Evolutionary conservation across 2,888 invertebrate genomes (phyloP), one percentile per base, ranked within the genome.

Genomic region (Eucriotettix oculatus): DNA sequence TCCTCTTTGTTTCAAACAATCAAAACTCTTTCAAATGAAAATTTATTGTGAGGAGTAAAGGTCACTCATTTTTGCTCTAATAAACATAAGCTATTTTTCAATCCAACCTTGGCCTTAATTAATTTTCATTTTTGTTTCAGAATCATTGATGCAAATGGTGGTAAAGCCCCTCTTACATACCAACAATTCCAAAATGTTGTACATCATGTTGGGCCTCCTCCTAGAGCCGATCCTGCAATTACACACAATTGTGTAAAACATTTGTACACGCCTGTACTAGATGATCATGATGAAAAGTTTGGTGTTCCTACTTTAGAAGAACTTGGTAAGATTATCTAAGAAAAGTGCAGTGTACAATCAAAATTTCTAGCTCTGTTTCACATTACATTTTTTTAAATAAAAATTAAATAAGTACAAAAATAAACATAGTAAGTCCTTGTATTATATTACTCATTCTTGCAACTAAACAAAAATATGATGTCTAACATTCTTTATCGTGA

Each of bases 231-330:
- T 65, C 71, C 78, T 1, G 68, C 80, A 0, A 78, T 87, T 41
- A 77, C 79, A 0, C 65, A 73, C 1, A 74, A 77, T 29, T 75
- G 73, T 57, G 74, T 89, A 1, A 78, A 79, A 16, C 78, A 80
- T 1, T 82, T 84, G 16, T 74, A 74, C 62, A 90, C 90, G 0
- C 90, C 90, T 0, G 58, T 90, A 3, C 68, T 73, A 10, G 82
- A 85, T 42, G 86, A 91, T 68, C 90, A 91, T 69, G 87, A 91
- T 68, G 88, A 90, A 17, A 81, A 81, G 63, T 92, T 85, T 69
- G 88, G 89, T 1, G 90, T 92, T 0, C 91, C 91, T 1, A 85
- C 89, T 1, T 78, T 92, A 14, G 90, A 90, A 69, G 90, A 91
- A 75, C 78, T 92, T 17, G 90, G 87, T 86, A 69, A 66, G 71